A percentile compares a stretch with the other conserved stretches of the same genome.
Evolutionary conservation across 2,888 invertebrate genomes (phyloP).

Genomic region (Lycia hirtaria): DNA sequence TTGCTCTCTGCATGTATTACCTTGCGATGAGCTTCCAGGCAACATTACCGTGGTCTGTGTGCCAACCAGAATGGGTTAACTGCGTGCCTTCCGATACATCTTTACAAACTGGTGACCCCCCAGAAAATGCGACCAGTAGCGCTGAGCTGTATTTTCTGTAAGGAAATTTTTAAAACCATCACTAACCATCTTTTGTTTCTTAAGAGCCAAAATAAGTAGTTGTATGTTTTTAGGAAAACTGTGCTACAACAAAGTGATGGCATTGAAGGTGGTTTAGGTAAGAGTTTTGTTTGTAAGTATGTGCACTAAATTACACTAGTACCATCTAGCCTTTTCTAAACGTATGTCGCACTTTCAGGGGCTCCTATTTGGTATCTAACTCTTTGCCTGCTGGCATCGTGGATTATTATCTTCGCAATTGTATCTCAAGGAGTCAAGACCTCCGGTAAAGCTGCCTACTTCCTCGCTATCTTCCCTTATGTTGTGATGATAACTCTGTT

Average conservation of each 20-base stretch:
- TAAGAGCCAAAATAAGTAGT: not conserved
- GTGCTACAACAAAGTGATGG: slow-evolving; percentile 72
- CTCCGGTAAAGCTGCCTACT: slow-evolving; percentile 93
- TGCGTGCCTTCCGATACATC: slow-evolving; percentile 71
- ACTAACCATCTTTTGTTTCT: not conserved
- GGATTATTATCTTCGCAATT: slow-evolving; percentile 89
- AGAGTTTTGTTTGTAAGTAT: slow-evolving; percentile 29
- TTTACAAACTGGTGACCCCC: slow-evolving; percentile 41
- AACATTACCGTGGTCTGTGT: slow-evolving; percentile 90
- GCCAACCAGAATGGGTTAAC: slow-evolving; percentile 83
- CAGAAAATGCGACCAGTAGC: slow-evolving; percentile 72
- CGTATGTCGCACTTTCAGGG: slow-evolving; percentile 59
- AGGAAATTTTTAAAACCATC: slow-evolving; percentile 44
- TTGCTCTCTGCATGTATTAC: slow-evolving; percentile 91
- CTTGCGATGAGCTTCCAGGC: slow-evolving; percentile 89
- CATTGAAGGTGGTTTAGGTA: slow-evolving; percentile 74
- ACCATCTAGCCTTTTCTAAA: slow-evolving; percentile 1
- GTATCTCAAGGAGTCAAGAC: slow-evolving; percentile 91
- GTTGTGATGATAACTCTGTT: slow-evolving; percentile 91
- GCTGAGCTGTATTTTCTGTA: slow-evolving; percentile 86
- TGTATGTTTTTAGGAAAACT: slow-evolving; percentile 59
- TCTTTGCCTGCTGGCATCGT: slow-evolving; percentile 87
- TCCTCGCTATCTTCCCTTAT: slow-evolving; percentile 95
- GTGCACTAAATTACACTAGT: not conserved
- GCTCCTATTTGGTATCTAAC: slow-evolving; percentile 89